phyloP scores from a whole-genome alignment of 2,113 vertebrate species.

The Hypocryptadius cinnamomeus region DNA sequence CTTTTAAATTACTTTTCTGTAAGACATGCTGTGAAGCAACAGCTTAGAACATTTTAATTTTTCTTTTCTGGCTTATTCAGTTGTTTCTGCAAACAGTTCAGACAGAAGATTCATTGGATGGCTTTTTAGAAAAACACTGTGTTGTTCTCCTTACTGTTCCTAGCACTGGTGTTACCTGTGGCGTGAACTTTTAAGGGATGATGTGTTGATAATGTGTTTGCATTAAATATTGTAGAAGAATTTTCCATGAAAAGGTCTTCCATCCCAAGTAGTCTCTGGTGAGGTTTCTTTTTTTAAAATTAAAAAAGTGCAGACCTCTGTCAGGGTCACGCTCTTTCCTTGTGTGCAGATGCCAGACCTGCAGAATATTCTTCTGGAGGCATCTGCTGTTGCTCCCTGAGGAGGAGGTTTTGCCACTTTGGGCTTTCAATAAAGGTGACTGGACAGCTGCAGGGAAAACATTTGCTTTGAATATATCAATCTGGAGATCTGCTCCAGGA shows the following conservation, averaged over 20 bases:
- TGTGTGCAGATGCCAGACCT: rapidly evolving
- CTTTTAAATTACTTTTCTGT: constrained; percentile 39
- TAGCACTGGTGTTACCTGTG: neutral
- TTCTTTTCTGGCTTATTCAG: constrained; percentile 5
- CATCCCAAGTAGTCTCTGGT: neutral
- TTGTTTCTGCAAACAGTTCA: constrained; percentile 13
- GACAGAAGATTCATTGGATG: neutral
- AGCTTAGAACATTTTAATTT: constrained; percentile 34
- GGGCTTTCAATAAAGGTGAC: neutral
- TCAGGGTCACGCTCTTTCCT: neutral
- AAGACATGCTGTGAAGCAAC: neutral
- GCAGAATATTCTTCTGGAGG: neutral
- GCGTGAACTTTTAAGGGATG: neutral
- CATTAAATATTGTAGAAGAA: neutral
- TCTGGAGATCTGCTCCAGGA: neutral
- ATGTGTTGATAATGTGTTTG: neutral
- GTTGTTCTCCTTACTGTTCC: neutral
- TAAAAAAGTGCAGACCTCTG: neutral
- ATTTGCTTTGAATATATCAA: neutral
- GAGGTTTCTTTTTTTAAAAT: neutral
- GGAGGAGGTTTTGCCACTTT: neutral
- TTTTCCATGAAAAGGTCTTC: neutral
- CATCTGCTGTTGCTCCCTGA: neutral
- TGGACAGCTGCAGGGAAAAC: neutral
- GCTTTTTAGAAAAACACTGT: neutral